Percentiles rank a stretch among this genome's conserved stretches.
Conservation (phyloP, 1,140 invertebrate species). For the Batillaria attramentaria region DNA sequence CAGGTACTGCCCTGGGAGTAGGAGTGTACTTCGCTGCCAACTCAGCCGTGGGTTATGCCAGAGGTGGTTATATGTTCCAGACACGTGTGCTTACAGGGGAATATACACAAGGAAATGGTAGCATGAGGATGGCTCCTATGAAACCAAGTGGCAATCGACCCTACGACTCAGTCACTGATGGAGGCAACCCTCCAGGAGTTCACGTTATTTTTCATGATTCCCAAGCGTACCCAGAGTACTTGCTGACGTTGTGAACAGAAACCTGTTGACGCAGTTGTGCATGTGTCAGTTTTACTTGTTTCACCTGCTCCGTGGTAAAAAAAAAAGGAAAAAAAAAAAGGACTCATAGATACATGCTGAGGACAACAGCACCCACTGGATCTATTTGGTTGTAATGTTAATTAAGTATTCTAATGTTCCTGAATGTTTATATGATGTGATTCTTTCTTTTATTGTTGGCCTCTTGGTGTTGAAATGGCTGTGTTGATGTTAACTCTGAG, state of each 20-base stretch:
- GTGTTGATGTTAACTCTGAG: no score
- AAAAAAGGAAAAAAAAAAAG: no score
- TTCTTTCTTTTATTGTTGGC: no score
- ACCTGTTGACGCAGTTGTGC: no score
- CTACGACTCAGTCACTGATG: conserved; percentile 56
- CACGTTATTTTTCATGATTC: conserved; percentile 61
- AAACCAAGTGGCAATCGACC: conserved; percentile 31
- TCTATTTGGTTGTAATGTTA: no score
- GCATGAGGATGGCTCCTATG: conserved; percentile 44
- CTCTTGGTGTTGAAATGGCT: no score
- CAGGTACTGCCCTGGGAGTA: conserved; percentile 44
- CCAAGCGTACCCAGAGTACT: conserved; percentile 60
- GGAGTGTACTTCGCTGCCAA: conserved; percentile 55
- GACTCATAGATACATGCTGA: no score
- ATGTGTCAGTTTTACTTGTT: no score
- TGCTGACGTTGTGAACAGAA: conserved; percentile 49
- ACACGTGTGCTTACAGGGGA: conserved; percentile 52
- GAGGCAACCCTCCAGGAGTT: conserved; percentile 43
- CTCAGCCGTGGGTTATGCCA: conserved; percentile 41
- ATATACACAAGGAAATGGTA: conserved; percentile 37
- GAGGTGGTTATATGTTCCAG: conserved; percentile 45
- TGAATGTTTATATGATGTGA: no score
- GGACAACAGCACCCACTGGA: no score
- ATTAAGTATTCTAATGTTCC: no score
- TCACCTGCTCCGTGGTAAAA: no score